Evolutionary conservation across 2,113 vertebrate species (phyloP).

Genomic region (Carassius carassius): DNA sequence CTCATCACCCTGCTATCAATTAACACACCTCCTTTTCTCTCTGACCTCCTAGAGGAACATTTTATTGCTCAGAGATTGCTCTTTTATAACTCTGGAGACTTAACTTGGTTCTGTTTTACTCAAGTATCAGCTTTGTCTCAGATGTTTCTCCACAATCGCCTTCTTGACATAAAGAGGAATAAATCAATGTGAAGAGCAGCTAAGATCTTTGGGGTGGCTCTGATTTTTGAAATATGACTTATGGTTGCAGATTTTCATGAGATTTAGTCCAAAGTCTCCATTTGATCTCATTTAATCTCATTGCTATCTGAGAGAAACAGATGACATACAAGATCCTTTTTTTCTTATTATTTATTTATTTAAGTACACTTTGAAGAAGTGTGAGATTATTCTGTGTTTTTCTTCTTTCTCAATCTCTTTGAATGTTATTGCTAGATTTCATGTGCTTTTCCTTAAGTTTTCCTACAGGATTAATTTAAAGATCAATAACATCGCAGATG

Average conservation of each 20-base stretch:
- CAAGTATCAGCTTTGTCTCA: not conserved
- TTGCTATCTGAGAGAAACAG: not conserved
- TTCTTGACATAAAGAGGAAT: not conserved
- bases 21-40: not conserved
- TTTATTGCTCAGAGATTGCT: not conserved
- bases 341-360: not conserved
- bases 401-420: not conserved
- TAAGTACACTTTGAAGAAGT: not conserved
- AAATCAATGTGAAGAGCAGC: not conserved
- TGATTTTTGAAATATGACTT: not conserved
- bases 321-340: not conserved
- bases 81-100: not conserved
- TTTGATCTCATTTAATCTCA: not conserved
- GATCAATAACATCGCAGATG: not conserved
- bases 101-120: not conserved
- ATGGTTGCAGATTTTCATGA: not conserved
- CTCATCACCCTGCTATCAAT: conserved; percentile 10
- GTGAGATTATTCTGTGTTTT: too few species aligned
- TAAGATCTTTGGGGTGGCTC: not conserved
- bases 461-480: not conserved
- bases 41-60: not conserved
- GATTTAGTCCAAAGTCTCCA: not conserved
- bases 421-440: not conserved
- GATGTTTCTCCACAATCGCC: not conserved
- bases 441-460: not conserved